Evolutionary conservation across 2,888 invertebrate genomes (phyloP).

Genomic region (Morpho helenor): DNA sequence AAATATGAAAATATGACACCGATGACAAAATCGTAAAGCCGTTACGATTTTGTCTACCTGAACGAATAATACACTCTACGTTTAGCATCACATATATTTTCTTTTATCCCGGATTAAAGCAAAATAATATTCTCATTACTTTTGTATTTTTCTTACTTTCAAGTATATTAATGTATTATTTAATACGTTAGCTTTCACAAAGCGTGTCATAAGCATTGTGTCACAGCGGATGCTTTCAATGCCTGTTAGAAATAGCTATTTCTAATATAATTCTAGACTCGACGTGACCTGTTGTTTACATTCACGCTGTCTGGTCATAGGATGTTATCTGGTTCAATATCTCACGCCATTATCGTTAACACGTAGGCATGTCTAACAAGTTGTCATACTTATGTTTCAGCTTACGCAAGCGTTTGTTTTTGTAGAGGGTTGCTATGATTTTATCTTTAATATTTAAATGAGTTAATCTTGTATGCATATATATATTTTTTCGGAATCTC

Average conservation of each 20-base stretch:
- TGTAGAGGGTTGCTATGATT: too few relatives aligned
- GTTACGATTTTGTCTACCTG: too few relatives aligned
- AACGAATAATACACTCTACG: too few relatives aligned
- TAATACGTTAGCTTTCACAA: conserved; percentile 14
- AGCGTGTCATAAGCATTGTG: conserved; percentile 14
- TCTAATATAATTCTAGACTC: conserved; percentile 13
- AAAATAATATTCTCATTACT: too few relatives aligned
- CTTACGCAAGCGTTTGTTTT: not conserved
- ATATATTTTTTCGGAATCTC: too few relatives aligned
- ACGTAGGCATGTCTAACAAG: not conserved
- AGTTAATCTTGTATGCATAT: too few relatives aligned
- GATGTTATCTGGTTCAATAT: not conserved
- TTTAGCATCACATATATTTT: too few relatives aligned
- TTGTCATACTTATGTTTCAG: not conserved
- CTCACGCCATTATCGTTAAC: not conserved
- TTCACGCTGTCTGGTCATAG: not conserved
- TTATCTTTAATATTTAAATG: too few relatives aligned
- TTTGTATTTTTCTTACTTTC: too few relatives aligned
- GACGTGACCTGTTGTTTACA: conserved; percentile 13
- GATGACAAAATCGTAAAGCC: too few relatives aligned
- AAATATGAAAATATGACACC: too few relatives aligned
- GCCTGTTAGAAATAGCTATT: conserved; percentile 7
- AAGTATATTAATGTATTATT: conserved; percentile 12
- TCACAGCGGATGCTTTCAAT: conserved; percentile 11
- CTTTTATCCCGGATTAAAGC: too few relatives aligned